Conservation (phyloP, 2,888 invertebrate genomes). For the Pteria penguin region DNA sequence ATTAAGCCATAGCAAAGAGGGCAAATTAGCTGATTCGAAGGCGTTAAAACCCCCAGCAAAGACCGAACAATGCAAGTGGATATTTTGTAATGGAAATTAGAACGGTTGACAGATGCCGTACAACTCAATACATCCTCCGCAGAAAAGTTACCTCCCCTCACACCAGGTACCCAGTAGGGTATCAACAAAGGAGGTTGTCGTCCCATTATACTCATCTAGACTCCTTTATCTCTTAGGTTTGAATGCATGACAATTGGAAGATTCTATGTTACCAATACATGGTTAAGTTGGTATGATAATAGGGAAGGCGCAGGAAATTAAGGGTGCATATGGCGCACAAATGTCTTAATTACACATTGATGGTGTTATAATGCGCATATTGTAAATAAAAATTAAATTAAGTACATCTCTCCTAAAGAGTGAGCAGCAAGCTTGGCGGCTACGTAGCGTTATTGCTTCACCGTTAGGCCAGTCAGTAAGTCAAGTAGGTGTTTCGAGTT, state of each 20-base stretch:
- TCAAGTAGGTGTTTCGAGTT: no score
- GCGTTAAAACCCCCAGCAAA: background rate
- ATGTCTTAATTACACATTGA: background rate
- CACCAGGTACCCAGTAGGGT: background rate
- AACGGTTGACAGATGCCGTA: background rate
- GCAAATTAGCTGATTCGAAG: background rate
- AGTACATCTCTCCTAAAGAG: no score
- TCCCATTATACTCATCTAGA: background rate
- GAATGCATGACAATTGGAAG: background rate
- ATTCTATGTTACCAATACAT: background rate
- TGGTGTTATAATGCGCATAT: background rate
- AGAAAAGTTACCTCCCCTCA: background rate
- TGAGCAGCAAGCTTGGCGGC: no score
- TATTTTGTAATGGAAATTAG: background rate
- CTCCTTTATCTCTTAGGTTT: background rate
- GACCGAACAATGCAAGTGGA: background rate
- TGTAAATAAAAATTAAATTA: background rate
- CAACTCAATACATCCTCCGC: background rate
- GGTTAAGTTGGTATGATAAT: background rate
- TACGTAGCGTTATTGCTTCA: no score
- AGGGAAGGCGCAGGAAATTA: background rate
- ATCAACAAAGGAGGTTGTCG: background rate
- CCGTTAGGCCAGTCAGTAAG: no score
- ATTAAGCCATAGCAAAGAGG: no score
- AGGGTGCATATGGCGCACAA: background rate